Evolutionary conservation across 2,113 vertebrate species (phyloP), one percentile per base, ranked within the genome.

Genomic region (Heterotis niloticus): DNA sequence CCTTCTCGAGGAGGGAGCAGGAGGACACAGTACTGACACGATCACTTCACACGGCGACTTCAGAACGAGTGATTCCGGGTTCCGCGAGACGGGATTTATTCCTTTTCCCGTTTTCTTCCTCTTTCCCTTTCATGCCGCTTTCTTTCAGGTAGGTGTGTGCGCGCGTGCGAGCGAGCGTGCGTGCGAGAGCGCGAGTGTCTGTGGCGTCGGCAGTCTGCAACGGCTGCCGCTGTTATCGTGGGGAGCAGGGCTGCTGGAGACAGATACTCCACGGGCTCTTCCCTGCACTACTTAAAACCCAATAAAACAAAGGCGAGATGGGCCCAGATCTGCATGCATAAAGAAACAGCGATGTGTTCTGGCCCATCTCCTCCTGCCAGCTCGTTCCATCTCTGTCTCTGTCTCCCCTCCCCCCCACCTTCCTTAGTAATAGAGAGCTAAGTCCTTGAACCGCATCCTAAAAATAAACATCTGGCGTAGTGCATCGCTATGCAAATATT

Each of bases 381-480:
- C 51, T 56, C 68, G 56, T 75, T 26, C 52, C 24, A 34, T 71
- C 59, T 68, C 77, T 76, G 64, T 71, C 65, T 54, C 76, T 72
- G 24, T 54, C 44, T 34, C 64, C 76, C 79, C 66, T 71, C 78
- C 75, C 64, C 70, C 73, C 80, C 83, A 87, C 84, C 82, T 59
- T 79, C 83, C 86, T 84, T 84, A 86, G 86, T 88, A 87, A 85
- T 80, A 83, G 83, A 86, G 84, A 75, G 78, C 79, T 81, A 89
- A 91, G 90, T 91, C 86, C 82, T 90, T 87, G 85, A 91, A 89
- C 89, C 82, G 70, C 59, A 73, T 87, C 87, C 90, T 93, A 91
- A 90, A 93, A 91, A 92, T 93, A 92, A 91, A 90, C 81, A 90
- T 88, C 85, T 91, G 88, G 89, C 66, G 87, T 81, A 78, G 85